Evolutionary conservation across 1,140 invertebrate genomes (phyloP).

Genomic region (Pogonognathellus flavescens): DNA sequence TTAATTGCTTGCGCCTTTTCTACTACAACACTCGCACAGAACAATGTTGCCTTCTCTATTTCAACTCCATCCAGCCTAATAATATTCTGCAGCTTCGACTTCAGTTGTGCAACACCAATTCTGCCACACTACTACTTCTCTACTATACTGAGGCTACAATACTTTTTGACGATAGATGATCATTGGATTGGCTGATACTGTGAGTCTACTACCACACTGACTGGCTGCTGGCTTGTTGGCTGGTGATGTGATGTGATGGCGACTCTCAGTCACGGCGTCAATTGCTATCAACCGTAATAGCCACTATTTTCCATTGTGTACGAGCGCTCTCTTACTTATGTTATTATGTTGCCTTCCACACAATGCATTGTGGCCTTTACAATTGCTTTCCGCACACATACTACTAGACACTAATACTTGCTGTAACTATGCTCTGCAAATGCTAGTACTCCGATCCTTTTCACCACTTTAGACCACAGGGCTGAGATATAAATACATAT

Average conservation of each 20-base stretch:
- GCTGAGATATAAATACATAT: too few relatives aligned
- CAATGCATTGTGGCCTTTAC: slow-evolving; percentile 8
- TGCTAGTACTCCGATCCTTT: not conserved
- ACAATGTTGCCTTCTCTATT: not conserved
- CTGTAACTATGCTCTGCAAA: not conserved
- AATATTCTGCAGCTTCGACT: not conserved
- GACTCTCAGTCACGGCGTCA: slow-evolving; percentile 45
- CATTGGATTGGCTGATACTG: slow-evolving; percentile 22
- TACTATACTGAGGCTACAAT: too few relatives aligned
- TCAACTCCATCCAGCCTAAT: slow-evolving; percentile 6
- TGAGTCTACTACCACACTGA: too few relatives aligned
- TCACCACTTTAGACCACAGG: not conserved
- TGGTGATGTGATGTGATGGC: slow-evolving; percentile 30
- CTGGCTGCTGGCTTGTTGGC: not conserved
- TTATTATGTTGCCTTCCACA: slow-evolving; percentile 16
- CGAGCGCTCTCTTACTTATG: not conserved
- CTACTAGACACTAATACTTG: too few relatives aligned
- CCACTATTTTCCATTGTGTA: slow-evolving; percentile 39
- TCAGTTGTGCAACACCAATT: not conserved
- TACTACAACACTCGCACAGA: not conserved
- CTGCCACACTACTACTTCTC: not conserved
- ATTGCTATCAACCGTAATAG: slow-evolving; percentile 47
- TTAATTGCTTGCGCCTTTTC: slow-evolving; percentile 55
- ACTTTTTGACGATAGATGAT: slow-evolving; percentile 28
- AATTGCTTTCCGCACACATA: slow-evolving; percentile 1